Percentiles rank a stretch among this genome's conserved stretches.
These are phyloP conservation scores for Lethenteron camtschaticum DNA, from an alignment of 2,113 vertebrate species.

Conservation along the genomic window DNA sequence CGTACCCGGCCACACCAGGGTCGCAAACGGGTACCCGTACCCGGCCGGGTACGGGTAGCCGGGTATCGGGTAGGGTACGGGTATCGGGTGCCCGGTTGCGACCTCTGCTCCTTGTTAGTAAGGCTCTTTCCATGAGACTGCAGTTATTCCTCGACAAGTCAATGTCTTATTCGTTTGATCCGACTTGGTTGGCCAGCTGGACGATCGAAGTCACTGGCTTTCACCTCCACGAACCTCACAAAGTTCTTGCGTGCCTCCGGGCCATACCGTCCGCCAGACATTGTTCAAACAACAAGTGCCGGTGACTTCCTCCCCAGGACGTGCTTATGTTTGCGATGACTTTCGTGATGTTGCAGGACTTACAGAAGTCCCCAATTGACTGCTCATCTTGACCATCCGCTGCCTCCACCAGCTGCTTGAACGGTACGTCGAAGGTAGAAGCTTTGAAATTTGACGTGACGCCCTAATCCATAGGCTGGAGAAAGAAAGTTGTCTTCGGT, in stretches of 20 bases:
- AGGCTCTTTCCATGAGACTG: not conserved
- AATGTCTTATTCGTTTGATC: not conserved
- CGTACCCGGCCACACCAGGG: too few relatives aligned
- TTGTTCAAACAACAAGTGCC: not conserved
- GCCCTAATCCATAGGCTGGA: not conserved
- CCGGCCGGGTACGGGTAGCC: too few relatives aligned
- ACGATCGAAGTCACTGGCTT: not conserved
- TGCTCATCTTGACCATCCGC: not conserved
- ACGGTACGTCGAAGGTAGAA: not conserved
- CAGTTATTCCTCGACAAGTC: not conserved
- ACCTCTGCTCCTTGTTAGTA: not conserved
- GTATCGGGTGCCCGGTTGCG: too few relatives aligned
- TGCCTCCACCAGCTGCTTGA: not conserved
- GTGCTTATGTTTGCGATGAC: not conserved
- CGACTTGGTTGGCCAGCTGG: not conserved
- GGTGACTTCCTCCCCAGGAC: not conserved
- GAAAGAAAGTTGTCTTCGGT: not conserved
- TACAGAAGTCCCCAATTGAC: conserved; percentile 2
- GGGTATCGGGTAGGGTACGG: too few relatives aligned
- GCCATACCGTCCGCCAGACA: not conserved
- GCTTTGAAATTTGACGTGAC: not conserved
- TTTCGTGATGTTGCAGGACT: not conserved
- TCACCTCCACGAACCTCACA: not conserved
- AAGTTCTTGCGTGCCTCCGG: not conserved
- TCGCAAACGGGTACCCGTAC: too few relatives aligned